A percentile compares a stretch with the other conserved stretches of the same genome.
Evolutionary conservation across 2,888 invertebrate species (phyloP).

Genomic region (Agrotis ipsilon): DNA sequence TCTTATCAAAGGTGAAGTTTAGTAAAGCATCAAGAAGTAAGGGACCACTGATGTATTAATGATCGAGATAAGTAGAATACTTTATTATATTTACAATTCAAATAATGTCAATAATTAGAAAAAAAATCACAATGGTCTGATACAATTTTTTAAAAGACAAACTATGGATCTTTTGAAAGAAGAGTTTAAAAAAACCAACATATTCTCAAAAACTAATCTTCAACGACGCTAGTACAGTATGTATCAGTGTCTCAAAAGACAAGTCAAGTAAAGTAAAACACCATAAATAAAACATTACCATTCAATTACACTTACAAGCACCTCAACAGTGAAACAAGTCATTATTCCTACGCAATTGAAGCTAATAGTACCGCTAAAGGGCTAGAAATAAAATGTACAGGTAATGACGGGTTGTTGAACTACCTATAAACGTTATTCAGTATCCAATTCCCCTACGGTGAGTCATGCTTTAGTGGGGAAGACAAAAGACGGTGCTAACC

Average conservation of each 20-base stretch:
- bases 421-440: slow-evolving; percentile 40
- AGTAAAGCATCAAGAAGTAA: no score
- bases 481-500: slow-evolving; percentile 39
- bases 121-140: no score
- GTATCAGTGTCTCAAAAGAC: not conserved
- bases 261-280: not conserved
- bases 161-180: no score
- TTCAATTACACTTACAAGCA: slow-evolving; percentile 34
- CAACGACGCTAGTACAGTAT: no score
- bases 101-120: no score
- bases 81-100: no score
- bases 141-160: no score
- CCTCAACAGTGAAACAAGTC: slow-evolving; percentile 20
- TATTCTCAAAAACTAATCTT: no score
- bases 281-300: slow-evolving; percentile 3
- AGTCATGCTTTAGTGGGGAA: slow-evolving; percentile 39
- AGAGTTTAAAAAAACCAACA: no score
- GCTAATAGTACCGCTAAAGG: not conserved
- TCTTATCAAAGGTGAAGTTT: no score
- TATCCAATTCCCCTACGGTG: slow-evolving; percentile 47
- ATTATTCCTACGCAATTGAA: slow-evolving; percentile 11
- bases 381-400: slow-evolving; percentile 21
- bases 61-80: no score
- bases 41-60: no score
- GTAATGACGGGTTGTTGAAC: slow-evolving; percentile 36